Evolutionary conservation across 2,888 invertebrate genomes (phyloP).

Genomic region (Dryocosmus kuriphilus): DNA sequence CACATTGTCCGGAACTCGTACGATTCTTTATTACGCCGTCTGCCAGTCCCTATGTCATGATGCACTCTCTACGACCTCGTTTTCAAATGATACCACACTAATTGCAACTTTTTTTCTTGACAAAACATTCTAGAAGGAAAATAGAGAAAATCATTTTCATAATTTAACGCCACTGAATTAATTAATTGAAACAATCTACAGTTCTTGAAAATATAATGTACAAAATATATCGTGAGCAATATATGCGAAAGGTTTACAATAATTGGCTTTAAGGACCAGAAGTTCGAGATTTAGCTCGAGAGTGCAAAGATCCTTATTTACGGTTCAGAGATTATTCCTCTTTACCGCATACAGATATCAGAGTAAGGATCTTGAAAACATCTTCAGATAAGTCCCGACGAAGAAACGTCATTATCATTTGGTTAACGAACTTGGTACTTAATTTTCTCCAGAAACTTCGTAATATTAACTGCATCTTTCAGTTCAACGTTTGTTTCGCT

Average conservation of each 20-base stretch:
- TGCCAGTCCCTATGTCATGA: conserved; percentile 46
- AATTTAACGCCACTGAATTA: background rate
- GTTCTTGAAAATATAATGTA: no score
- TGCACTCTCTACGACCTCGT: conserved; percentile 48
- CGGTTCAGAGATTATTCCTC: background rate
- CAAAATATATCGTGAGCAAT: no score
- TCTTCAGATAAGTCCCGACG: conserved; percentile 20
- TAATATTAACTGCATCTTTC: conserved; percentile 21
- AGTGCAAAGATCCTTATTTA: conserved; percentile 9
- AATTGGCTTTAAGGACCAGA: background rate
- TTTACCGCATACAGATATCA: conserved; percentile 12
- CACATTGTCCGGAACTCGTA: conserved; percentile 58
- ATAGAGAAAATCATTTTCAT: background rate
- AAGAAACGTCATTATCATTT: conserved; percentile 25
- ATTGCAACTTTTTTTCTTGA: conserved; percentile 50
- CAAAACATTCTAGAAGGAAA: conserved; percentile 10
- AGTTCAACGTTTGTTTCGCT: conserved; percentile 20
- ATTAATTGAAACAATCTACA: no score
- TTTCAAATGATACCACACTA: conserved; percentile 52
- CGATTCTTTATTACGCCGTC: conserved; percentile 57
- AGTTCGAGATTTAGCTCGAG: background rate
- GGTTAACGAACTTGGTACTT: conserved; percentile 35
- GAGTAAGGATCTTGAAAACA: conserved; percentile 35
- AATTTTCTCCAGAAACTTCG: conserved; percentile 24
- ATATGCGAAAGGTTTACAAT: background rate